Base-by-base conservation (phyloP, 2,113 vertebrate species). In the Cryptoleucopteryx plumbea region DNA sequence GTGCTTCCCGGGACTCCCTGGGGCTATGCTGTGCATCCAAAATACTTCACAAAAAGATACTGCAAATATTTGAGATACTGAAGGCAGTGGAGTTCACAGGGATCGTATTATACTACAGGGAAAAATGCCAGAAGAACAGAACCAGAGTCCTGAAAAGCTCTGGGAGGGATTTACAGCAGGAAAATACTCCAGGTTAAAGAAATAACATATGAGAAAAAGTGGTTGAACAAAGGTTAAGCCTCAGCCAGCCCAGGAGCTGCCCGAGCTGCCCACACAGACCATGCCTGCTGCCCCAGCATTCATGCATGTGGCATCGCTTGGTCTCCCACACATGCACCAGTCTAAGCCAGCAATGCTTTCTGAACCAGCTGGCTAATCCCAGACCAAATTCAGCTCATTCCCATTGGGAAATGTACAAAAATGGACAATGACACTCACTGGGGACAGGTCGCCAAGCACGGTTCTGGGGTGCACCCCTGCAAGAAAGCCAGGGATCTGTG, bases 31-130 rank as follows among this genome's bases (percentile, higher is more conserved):
- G 65, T 17, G 23, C 84, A 89, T 93, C 68, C 83, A 93, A 89
- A 96, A 59, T 65, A 91, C 84, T 96, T 59, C 91, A 79, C 52
- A 91, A 47, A 91, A 94, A 91, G 94, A 95, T 95, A 93, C 70
- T 93, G 84, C 34, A 94, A 96, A 87, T 96, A 93, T 93, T 91
- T 97, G 86, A 90, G 86, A 94, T 72, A 58, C 65, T 91, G 66
- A 85, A 95, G 77, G 78, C 94, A 59, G 77, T 19, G 77, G 32
- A 95, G 73, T 91, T 97, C 94, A 87, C 52, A 75, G 56, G 43
- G 61, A 79, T 91, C 7, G 0, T 47, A n/a, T 75, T 85, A 75
- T 79, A 91, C 77, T 85, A 34, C 27, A 29, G 38, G 86, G 73
- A 56, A 94, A 91, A 72, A 43, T 16, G 84, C 81, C 94, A 94